Evolutionary conservation across 1,140 invertebrate genomes (phyloP).

Genomic region (Pararge aegeria): DNA sequence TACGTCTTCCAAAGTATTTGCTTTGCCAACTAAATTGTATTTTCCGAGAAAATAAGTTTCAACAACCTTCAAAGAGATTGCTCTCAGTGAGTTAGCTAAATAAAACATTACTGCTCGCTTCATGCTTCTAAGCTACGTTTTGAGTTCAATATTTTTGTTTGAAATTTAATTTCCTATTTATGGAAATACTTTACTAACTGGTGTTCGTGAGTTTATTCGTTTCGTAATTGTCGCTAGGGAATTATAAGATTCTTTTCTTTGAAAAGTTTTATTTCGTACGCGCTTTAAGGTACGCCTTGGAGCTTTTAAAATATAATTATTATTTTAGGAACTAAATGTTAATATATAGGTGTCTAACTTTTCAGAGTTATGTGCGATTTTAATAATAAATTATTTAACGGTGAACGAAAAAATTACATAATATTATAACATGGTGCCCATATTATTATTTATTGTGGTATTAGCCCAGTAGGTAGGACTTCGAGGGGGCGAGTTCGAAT

Average conservation of each 20-base stretch:
- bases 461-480: no score
- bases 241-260: neutral
- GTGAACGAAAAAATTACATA: no score
- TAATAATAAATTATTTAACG: no score
- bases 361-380: no score
- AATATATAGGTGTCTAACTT: no score
- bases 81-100: neutral
- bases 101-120: slow-evolving; percentile 4
- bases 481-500: no score
- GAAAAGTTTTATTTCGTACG: neutral
- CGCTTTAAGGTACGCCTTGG: no score
- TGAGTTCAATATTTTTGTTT: neutral
- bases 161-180: slow-evolving; percentile 9
- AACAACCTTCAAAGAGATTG: neutral
- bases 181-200: neutral
- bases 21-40: slow-evolving; percentile 1
- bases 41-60: slow-evolving; percentile 2
- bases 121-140: neutral
- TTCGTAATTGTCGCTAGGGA: neutral
- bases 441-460: no score
- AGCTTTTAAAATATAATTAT: no score
- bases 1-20: neutral
- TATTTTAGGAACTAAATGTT: no score
- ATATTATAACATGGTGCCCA: no score
- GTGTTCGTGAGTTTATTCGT: neutral